These are phyloP conservation scores for Philypnodon macrostomus DNA, from an alignment of 2,797 vertebrate genomes.

Conservation along the genomic window DNA sequence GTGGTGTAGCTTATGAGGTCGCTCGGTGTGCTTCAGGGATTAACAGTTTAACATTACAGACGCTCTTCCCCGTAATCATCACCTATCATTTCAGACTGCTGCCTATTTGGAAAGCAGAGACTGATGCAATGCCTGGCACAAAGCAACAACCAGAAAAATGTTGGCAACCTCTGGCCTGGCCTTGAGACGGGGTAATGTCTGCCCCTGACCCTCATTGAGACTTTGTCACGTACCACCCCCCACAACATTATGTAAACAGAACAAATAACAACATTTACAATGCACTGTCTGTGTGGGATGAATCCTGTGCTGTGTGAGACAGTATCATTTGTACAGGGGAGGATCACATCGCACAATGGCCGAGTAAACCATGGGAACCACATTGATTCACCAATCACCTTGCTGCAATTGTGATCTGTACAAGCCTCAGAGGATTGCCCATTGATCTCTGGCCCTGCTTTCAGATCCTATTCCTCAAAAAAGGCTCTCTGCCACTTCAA, in stretches of 20 bases:
- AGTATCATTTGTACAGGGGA: conserved; percentile 38
- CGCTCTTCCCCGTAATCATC: conserved; percentile 63
- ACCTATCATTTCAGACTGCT: conserved; percentile 50
- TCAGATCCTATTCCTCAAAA: conserved; percentile 69
- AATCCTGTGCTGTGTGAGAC: conserved; percentile 23
- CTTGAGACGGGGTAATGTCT: conserved; percentile 17
- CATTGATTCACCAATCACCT: conserved; percentile 76
- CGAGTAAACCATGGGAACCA: conserved; percentile 74
- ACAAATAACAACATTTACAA: neutral
- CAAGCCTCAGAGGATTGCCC: conserved; percentile 59
- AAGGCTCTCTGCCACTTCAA: conserved; percentile 74
- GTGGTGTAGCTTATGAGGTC: conserved; percentile 39
- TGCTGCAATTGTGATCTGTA: conserved; percentile 65
- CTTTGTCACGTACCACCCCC: conserved; percentile 11
- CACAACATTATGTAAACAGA: conserved; percentile 15
- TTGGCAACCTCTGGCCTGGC: conserved; percentile 24
- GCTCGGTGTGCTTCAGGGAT: conserved; percentile 56
- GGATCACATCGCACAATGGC: conserved; percentile 69
- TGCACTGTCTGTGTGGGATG: conserved; percentile 13
- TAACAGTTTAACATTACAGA: conserved; percentile 49
- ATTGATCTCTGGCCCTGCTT: conserved; percentile 74
- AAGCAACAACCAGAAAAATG: conserved; percentile 10
- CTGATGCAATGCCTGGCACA: conserved; percentile 4
- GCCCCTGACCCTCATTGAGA: conserved; percentile 9
- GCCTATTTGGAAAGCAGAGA: conserved; percentile 28